A percentile compares a stretch with the other conserved stretches of the same genome.
phyloP scores from a whole-genome alignment of 2,113 vertebrate genomes.

The Ranitomeya imitator region DNA sequence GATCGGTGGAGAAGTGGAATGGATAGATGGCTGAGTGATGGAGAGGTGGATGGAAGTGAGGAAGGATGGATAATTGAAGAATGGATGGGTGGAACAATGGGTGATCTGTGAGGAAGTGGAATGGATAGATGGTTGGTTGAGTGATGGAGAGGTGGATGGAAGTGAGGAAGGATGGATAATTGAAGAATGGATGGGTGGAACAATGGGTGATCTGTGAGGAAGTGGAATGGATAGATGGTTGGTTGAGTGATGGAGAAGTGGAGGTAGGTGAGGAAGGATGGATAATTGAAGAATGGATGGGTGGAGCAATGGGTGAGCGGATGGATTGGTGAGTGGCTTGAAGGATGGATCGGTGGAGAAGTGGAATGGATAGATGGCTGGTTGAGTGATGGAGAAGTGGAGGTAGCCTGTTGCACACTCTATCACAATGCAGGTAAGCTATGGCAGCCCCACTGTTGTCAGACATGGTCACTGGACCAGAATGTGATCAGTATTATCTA shows the following conservation, averaged over 20 bases:
- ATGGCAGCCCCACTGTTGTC: too few relatives aligned
- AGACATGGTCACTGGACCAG: too few relatives aligned
- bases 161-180: too few relatives aligned
- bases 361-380: background rate
- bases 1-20: background rate
- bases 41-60: too few relatives aligned
- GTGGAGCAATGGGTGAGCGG: background rate
- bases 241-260: background rate
- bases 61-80: too few relatives aligned
- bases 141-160: too few relatives aligned
- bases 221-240: background rate
- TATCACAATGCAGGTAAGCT: too few relatives aligned
- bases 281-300: background rate
- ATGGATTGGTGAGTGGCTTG: background rate
- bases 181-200: background rate
- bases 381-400: too few relatives aligned
- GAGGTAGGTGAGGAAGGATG: background rate
- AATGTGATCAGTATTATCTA: too few relatives aligned
- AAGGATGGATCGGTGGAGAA: background rate
- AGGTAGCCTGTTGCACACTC: too few relatives aligned
- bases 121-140: too few relatives aligned
- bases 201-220: background rate
- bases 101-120: background rate
- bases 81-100: background rate
- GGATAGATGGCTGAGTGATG: too few relatives aligned